A percentile compares a stretch with the other conserved stretches of the same genome.
Conservation (phyloP, 2,888 invertebrate genomes). For the Macrosoma leucophasiata region DNA sequence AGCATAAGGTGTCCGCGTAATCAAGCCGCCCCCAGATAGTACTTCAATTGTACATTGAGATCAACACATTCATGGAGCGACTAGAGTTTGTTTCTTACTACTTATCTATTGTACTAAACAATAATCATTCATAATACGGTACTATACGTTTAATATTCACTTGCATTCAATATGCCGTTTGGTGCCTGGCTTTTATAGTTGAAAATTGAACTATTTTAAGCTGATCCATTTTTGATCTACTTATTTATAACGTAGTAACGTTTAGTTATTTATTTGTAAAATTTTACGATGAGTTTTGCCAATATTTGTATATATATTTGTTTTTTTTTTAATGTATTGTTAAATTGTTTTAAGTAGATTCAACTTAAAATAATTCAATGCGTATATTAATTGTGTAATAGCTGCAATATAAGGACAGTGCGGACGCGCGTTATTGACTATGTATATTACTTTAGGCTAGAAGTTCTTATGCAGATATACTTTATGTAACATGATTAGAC, state of each 20-base stretch:
- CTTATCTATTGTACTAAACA: too few relatives aligned
- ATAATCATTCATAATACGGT: too few relatives aligned
- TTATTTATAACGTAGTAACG: slow-evolving; percentile 11
- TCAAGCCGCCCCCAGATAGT: too few relatives aligned
- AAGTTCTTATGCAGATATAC: slow-evolving; percentile 34
- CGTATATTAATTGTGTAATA: slow-evolving; percentile 6
- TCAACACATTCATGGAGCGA: too few relatives aligned
- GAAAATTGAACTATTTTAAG: slow-evolving; percentile 43
- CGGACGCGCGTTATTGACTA: slow-evolving; percentile 27
- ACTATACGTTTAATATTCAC: too few relatives aligned
- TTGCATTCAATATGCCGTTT: slow-evolving; percentile 34
- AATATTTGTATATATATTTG: slow-evolving; percentile 5
- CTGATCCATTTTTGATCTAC: slow-evolving; percentile 29
- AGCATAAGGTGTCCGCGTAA: too few relatives aligned
- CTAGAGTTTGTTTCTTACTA: too few relatives aligned
- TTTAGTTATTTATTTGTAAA: slow-evolving; percentile 3
- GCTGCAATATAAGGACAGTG: background rate
- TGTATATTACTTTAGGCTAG: slow-evolving; percentile 38
- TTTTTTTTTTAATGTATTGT: background rate
- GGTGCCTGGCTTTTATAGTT: slow-evolving; percentile 54
- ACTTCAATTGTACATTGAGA: too few relatives aligned
- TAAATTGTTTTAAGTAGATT: slow-evolving; percentile 3
- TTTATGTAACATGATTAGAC: slow-evolving; percentile 40
- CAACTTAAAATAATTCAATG: slow-evolving; percentile 29
- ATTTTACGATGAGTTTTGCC: slow-evolving; percentile 9